Conservation (phyloP, 1,140 invertebrate genomes). For the Hypsibius dujardini region DNA sequence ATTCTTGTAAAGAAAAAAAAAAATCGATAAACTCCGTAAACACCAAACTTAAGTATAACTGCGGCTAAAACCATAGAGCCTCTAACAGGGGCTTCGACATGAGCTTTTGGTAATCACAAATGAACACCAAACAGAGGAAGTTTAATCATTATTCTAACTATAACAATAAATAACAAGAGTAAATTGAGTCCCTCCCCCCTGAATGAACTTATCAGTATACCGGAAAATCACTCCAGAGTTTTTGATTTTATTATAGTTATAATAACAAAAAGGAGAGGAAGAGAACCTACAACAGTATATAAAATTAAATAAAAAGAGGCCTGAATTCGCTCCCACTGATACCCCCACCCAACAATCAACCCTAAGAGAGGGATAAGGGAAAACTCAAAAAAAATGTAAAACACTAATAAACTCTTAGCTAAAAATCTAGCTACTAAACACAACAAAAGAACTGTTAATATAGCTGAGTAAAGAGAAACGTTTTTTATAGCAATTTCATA, state of each 20-base stretch:
- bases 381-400: constrained; percentile 49
- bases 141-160: constrained; percentile 47
- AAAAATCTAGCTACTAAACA: constrained; percentile 40
- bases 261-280: constrained; percentile 39
- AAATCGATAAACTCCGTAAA: constrained; percentile 32
- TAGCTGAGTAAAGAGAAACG: constrained; percentile 12
- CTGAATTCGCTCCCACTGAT: constrained; percentile 32
- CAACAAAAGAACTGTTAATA: constrained; percentile 30
- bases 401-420: constrained; percentile 43
- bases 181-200: constrained; percentile 30
- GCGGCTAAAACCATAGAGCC: constrained; percentile 52
- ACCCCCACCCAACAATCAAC: constrained; percentile 45
- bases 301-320: constrained; percentile 34
- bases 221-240: constrained; percentile 25
- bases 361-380: constrained; percentile 44
- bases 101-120: constrained; percentile 51
- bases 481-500: constrained; percentile 20
- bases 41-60: constrained; percentile 49
- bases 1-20: constrained; percentile 37
- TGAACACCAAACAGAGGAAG: constrained; percentile 49
- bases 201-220: constrained; percentile 34
- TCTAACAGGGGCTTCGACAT: constrained; percentile 50
- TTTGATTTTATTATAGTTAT: not conserved
- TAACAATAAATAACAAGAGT: constrained; percentile 37
- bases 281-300: constrained; percentile 43